phyloP scores from a whole-genome alignment of 1,140 invertebrate species.

The Teleogryllus occipitalis region DNA sequence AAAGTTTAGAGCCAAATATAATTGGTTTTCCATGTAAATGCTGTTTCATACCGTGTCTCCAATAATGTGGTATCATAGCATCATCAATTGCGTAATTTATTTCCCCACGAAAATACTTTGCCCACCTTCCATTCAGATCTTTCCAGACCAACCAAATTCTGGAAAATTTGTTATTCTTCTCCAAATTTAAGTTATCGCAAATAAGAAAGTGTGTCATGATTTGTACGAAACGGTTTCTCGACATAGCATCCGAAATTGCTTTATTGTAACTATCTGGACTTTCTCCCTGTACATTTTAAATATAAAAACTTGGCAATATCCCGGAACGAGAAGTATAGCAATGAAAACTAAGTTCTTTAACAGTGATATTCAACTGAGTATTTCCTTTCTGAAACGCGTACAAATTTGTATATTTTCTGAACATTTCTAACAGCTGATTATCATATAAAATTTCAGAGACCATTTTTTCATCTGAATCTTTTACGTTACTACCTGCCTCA shows the following conservation, averaged over 20 bases:
- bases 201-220: constrained; percentile 28
- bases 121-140: constrained; percentile 10
- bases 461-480: not conserved
- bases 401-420: not conserved
- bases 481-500: not conserved
- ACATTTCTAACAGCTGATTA: not conserved
- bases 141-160: constrained; percentile 27
- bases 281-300: not conserved
- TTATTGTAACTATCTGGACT: constrained; percentile 24
- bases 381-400: not conserved
- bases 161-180: constrained; percentile 31
- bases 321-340: not conserved
- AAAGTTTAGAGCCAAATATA: constrained; percentile 24
- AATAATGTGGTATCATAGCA: constrained; percentile 25
- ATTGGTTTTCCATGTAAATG: constrained; percentile 27
- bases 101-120: constrained; percentile 20
- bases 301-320: not conserved
- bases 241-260: constrained; percentile 24
- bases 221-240: constrained; percentile 27
- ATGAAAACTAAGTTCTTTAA: not conserved
- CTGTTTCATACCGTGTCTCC: constrained; percentile 25
- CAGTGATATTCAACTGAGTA: not conserved
- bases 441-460: not conserved
- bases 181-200: constrained; percentile 28
- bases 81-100: constrained; percentile 24